phyloP scores from a whole-genome alignment of 64 coral and sea anemone species.

The Actinia equina region DNA sequence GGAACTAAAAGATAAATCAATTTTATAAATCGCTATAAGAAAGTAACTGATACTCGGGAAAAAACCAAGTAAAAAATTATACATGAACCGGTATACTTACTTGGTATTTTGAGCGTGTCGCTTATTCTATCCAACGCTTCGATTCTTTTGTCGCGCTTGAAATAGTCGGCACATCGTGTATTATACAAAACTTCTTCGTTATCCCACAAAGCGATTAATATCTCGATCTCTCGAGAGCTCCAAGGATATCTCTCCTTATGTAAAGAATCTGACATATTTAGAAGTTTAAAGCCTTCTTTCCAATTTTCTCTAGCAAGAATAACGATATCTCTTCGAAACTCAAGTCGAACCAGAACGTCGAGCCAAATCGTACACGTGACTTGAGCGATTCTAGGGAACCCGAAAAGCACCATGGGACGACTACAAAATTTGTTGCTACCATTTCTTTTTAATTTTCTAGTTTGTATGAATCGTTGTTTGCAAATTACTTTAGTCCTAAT shows the following conservation, averaged over 20 bases:
- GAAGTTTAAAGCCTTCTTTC: neutral
- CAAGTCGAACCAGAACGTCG: neutral
- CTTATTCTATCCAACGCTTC: constrained; percentile 19
- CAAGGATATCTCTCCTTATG: neutral
- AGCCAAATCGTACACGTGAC: constrained; percentile 23
- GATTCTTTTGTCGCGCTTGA: constrained; percentile 30
- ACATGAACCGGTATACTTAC: neutral
- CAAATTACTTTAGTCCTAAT: no score
- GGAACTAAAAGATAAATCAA: constrained; percentile 13
- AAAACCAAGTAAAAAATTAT: no score
- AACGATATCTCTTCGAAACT: neutral
- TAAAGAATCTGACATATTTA: neutral
- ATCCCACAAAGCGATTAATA: constrained; percentile 6
- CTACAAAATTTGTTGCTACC: no score
- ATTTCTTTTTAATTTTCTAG: no score
- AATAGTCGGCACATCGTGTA: constrained; percentile 13
- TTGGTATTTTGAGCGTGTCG: constrained; percentile 17
- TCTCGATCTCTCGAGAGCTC: constrained; percentile 13
- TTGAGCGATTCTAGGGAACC: neutral
- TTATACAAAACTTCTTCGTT: constrained; percentile 18
- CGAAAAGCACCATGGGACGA: neutral
- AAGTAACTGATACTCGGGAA: no score
- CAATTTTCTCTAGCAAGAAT: neutral
- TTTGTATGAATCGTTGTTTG: no score
- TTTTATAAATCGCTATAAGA: no score